Conservation (phyloP, 2,797 vertebrate species). For the Poecilia wingei region DNA sequence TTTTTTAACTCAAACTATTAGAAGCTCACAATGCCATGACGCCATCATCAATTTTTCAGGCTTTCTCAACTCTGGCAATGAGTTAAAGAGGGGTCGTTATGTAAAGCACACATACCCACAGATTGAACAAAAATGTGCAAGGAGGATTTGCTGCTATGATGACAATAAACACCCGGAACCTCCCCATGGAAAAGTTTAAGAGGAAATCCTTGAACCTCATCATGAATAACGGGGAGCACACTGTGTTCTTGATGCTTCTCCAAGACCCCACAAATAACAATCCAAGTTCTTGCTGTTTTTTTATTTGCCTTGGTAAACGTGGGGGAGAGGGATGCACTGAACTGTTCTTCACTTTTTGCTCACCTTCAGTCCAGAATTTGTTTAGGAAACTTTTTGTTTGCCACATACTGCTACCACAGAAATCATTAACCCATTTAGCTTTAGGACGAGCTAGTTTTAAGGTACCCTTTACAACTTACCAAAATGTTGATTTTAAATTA, state of each 20-base stretch:
- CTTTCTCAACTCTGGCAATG: neutral
- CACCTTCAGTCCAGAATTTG: neutral
- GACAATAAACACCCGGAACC: neutral
- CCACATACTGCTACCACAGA: neutral
- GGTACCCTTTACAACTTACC: neutral
- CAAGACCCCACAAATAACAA: neutral
- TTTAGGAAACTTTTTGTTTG: neutral
- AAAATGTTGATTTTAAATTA: neutral
- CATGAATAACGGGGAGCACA: neutral
- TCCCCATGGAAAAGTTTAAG: neutral
- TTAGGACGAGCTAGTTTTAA: neutral
- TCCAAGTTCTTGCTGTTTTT: neutral
- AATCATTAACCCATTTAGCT: neutral
- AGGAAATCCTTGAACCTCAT: neutral
- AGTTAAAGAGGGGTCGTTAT: no score
- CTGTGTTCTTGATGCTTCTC: neutral
- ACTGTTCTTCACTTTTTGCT: neutral
- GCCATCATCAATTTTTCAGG: neutral
- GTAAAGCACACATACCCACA: neutral
- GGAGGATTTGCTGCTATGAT: neutral
- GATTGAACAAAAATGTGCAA: neutral
- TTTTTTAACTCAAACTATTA: neutral
- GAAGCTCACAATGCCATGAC: neutral
- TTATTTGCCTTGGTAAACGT: neutral
- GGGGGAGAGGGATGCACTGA: neutral